Conservation (phyloP, 2,888 invertebrate species). For the Diaperis boleti region DNA sequence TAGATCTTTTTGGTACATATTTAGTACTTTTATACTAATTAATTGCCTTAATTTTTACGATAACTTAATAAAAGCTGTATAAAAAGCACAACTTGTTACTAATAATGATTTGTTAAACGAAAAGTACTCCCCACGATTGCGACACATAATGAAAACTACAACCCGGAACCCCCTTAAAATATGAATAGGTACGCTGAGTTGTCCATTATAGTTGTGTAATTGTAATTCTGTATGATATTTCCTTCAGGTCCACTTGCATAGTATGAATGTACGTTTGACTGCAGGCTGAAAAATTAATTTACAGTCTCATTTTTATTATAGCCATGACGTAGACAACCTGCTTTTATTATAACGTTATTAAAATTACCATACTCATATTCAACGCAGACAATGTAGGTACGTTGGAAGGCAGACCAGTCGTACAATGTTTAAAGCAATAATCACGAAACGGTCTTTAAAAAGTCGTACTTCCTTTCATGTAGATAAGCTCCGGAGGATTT, state of each 20-base stretch:
- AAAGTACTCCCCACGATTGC: too few species aligned
- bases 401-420: neutral
- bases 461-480: slow-evolving; percentile 42
- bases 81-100: too few species aligned
- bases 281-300: neutral
- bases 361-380: neutral
- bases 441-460: slow-evolving; percentile 38
- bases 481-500: slow-evolving; percentile 39
- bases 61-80: too few species aligned
- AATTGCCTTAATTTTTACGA: too few species aligned
- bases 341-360: neutral
- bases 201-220: neutral
- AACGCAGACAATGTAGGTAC: slow-evolving; percentile 1
- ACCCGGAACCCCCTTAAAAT: neutral
- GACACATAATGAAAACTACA: too few species aligned
- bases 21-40: too few species aligned
- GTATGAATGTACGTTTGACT: neutral
- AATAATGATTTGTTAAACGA: too few species aligned
- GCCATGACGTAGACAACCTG: neutral
- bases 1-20: too few species aligned
- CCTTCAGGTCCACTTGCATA: neutral
- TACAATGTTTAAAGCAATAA: slow-evolving; percentile 32
- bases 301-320: neutral
- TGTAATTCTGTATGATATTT: too few species aligned
- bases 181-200: too few species aligned